These are phyloP conservation scores for Drosophila setifemur DNA, from an alignment of 1,140 invertebrate species.

Conservation along the genomic window DNA sequence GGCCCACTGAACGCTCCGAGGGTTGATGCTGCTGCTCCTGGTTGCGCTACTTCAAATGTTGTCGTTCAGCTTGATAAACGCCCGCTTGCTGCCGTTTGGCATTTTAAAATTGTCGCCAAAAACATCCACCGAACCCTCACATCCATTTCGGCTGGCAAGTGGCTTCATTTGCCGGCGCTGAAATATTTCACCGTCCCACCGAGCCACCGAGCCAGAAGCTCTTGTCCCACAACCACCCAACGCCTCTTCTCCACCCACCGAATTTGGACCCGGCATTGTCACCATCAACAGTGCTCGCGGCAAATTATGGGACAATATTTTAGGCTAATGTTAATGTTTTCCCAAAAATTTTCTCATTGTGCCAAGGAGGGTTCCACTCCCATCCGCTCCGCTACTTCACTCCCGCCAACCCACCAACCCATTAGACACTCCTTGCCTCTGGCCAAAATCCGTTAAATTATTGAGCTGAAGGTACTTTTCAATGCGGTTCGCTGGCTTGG, in stretches of 20 bases:
- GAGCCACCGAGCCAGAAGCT: not conserved
- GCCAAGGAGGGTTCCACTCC: constrained; percentile 32
- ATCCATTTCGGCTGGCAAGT: constrained; percentile 57
- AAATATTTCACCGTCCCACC: constrained; percentile 65
- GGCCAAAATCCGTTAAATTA: constrained; percentile 79
- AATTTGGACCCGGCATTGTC: constrained; percentile 60
- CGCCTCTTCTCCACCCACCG: no score
- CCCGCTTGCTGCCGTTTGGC: constrained; percentile 59
- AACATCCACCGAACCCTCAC: constrained; percentile 39
- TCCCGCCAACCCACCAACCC: not conserved
- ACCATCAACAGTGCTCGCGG: constrained; percentile 75
- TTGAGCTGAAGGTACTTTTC: constrained; percentile 80
- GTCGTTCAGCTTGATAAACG: constrained; percentile 77
- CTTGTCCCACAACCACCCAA: not conserved
- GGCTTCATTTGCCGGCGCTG: constrained; percentile 72
- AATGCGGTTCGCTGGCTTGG: constrained; percentile 75
- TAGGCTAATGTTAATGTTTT: constrained; percentile 82
- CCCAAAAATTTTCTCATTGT: constrained; percentile 80
- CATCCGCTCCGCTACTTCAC: not conserved
- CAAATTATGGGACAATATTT: constrained; percentile 82
- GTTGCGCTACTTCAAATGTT: constrained; percentile 54
- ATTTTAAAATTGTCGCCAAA: constrained; percentile 80
- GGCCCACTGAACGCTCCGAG: constrained; percentile 51
- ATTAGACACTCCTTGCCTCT: constrained; percentile 42
- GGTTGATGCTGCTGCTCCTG: constrained; percentile 29